A percentile compares a stretch with the other conserved stretches of the same genome.
Conservation (phyloP, 1,140 invertebrate genomes). For the Bombus balteatus region DNA sequence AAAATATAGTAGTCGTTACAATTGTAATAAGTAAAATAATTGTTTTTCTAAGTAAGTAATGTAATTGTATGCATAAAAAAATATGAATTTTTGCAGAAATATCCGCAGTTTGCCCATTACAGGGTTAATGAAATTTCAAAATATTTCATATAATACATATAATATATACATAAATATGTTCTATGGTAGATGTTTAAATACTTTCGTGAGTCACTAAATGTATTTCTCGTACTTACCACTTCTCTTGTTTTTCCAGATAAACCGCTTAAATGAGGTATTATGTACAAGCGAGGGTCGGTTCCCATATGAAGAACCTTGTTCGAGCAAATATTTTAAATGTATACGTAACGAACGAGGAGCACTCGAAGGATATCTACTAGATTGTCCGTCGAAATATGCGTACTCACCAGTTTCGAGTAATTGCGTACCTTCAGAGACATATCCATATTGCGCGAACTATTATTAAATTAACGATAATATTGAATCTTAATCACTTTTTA, state of each 20-base stretch:
- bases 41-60: no score
- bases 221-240: slow-evolving; percentile 43
- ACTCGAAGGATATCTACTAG: slow-evolving; percentile 86
- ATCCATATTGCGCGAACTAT: not conserved
- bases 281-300: slow-evolving; percentile 87
- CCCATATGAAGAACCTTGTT: slow-evolving; percentile 83
- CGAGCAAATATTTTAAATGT: slow-evolving; percentile 88
- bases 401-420: slow-evolving; percentile 86
- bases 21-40: no score
- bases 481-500: not conserved
- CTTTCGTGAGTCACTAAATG: not conserved
- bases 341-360: slow-evolving; percentile 76
- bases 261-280: slow-evolving; percentile 78
- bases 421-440: not conserved
- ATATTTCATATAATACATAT: no score
- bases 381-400: slow-evolving; percentile 86
- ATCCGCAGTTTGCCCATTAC: no score
- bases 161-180: not conserved
- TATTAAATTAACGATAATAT: not conserved
- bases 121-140: no score
- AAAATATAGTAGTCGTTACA: no score
- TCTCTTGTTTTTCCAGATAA: slow-evolving; percentile 80
- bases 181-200: not conserved
- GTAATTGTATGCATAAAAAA: no score
- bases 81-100: no score